Conservation (phyloP, 2,888 invertebrate genomes). For the Aquatica leii region DNA sequence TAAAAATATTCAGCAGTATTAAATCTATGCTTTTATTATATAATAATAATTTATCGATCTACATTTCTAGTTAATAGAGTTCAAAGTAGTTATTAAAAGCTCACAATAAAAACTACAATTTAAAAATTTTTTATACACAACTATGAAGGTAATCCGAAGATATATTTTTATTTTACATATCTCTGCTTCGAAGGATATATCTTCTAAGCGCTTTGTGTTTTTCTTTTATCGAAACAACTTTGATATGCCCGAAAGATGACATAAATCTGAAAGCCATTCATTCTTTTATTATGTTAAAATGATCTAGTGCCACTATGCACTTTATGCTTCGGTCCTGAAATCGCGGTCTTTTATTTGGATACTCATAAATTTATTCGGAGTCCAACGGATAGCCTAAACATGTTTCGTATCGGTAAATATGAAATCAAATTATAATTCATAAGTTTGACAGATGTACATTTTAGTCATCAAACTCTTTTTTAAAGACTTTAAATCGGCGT, state of each 20-base stretch:
- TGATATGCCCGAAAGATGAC: constrained; percentile 60
- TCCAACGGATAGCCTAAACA: constrained; percentile 36
- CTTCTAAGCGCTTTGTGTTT: constrained; percentile 51
- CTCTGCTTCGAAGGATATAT: constrained; percentile 33
- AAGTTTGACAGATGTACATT: constrained; percentile 31
- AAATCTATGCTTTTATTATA: too few species aligned
- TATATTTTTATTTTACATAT: constrained; percentile 36
- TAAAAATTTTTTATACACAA: constrained; percentile 21
- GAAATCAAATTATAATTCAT: constrained; percentile 36
- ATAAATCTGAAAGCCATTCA: constrained; percentile 60
- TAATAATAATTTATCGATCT: too few species aligned
- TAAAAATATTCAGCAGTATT: too few species aligned
- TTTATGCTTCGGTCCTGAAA: constrained; percentile 44
- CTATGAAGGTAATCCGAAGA: constrained; percentile 25
- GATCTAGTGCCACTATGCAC: constrained; percentile 57
- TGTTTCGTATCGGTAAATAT: constrained; percentile 36
- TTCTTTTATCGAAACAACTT: constrained; percentile 52
- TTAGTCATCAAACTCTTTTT: not conserved
- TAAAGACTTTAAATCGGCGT: constrained; percentile 4
- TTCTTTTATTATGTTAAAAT: constrained; percentile 59
- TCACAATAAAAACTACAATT: not conserved
- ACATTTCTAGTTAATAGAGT: too few species aligned
- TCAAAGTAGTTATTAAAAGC: too few species aligned
- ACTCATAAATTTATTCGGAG: constrained; percentile 37
- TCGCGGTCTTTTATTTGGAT: constrained; percentile 37